phyloP scores from a whole-genome alignment of 2,113 vertebrate genomes.

The Dicrurus megarhynchus region DNA sequence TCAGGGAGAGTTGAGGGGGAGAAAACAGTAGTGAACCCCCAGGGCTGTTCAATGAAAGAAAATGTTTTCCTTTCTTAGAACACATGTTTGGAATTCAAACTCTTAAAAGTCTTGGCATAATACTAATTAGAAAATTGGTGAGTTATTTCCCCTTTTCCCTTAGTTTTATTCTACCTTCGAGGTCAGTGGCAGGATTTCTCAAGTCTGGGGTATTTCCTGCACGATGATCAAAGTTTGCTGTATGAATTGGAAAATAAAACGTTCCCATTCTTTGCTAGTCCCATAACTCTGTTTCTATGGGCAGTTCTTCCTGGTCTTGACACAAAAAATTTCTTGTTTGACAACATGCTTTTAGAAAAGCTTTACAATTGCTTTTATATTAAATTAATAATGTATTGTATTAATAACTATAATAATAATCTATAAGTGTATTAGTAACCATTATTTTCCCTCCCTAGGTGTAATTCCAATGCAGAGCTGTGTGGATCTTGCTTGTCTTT shows the following conservation, averaged over 20 bases:
- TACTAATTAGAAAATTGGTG: not conserved
- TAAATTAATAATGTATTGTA: no score
- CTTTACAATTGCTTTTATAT: conserved; percentile 7
- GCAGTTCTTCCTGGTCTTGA: conserved; percentile 16
- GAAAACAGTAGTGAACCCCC: not conserved
- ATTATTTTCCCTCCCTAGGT: not conserved
- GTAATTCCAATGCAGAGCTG: conserved; percentile 11
- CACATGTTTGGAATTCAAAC: not conserved
- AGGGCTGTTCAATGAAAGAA: not conserved
- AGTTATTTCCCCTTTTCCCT: not conserved
- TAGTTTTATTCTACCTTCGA: conserved; percentile 6
- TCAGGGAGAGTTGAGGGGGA: not conserved
- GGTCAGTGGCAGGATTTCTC: conserved; percentile 2
- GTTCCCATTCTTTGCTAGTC: not conserved
- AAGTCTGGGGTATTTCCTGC: conserved; percentile 59
- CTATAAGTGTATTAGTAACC: not conserved
- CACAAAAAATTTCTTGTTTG: conserved; percentile 6
- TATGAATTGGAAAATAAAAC: conserved; percentile 40
- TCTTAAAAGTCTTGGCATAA: conserved; percentile 19
- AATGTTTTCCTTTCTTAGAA: conserved; percentile 33
- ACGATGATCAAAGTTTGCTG: conserved; percentile 19
- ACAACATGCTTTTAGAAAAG: conserved; percentile 2
- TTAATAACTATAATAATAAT: no score
- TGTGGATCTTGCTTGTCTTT: not conserved
- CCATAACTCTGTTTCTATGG: conserved; percentile 8